Evolutionary conservation across 2,888 invertebrate species (phyloP).

Genomic region (Microdon myrmicae): DNA sequence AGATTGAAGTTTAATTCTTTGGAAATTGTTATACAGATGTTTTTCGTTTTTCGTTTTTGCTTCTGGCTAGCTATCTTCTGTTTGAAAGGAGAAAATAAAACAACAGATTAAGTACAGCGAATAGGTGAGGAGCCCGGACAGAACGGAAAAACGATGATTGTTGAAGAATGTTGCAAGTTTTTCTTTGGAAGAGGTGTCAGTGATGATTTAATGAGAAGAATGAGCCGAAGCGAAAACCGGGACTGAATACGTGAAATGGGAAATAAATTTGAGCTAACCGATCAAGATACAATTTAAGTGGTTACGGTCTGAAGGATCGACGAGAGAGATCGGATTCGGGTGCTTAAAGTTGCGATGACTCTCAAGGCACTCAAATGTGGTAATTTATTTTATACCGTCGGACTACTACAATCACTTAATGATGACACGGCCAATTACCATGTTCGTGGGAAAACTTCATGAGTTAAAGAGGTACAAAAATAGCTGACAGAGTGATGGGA

Average conservation of each 20-base stretch:
- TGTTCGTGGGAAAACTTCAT: no score
- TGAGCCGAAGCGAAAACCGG: conserved; percentile 5
- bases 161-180: no score
- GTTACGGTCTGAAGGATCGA: conserved; percentile 1
- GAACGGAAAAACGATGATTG: no score
- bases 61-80: no score
- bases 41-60: background rate
- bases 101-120: no score
- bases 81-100: background rate
- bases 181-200: conserved; percentile 18
- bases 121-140: no score
- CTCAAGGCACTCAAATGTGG: conserved; percentile 14
- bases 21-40: conserved; percentile 28
- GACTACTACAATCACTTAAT: no score
- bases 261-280: conserved; percentile 29
- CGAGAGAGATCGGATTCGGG: conserved; percentile 13
- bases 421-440: no score
- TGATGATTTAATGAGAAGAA: conserved; percentile 32
- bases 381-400: conserved; percentile 4
- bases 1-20: conserved; percentile 46
- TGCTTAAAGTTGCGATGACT: conserved; percentile 1
- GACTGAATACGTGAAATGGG: conserved; percentile 28
- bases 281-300: conserved; percentile 16
- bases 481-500: no score
- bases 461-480: no score